phyloP scores from a whole-genome alignment of 2,797 vertebrate genomes.

The Hippopotamyrus pictus region DNA sequence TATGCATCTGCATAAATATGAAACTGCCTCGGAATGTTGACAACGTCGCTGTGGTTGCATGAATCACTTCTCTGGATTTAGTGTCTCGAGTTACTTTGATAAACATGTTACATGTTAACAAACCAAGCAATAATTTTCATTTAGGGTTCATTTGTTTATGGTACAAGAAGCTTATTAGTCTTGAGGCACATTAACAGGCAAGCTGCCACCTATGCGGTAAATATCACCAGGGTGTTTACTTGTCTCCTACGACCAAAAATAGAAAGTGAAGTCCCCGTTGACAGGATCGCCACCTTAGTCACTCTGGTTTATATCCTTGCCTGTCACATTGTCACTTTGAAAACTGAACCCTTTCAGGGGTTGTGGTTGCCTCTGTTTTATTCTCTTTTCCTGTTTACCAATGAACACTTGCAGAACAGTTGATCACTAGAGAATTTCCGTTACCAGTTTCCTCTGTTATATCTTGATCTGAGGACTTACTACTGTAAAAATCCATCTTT shows the following conservation, averaged over 20 bases:
- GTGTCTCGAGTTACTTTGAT: conserved; percentile 28
- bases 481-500: background rate
- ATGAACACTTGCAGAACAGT: conserved; percentile 12
- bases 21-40: background rate
- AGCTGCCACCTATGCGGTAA: background rate
- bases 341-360: background rate
- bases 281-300: background rate
- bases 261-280: background rate
- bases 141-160: conserved; percentile 24
- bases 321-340: background rate
- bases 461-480: background rate
- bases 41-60: background rate
- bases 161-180: background rate
- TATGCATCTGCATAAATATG: background rate
- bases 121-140: conserved; percentile 61
- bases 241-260: background rate
- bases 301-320: background rate
- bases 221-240: background rate
- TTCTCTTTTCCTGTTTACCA: conserved; percentile 13
- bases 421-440: background rate
- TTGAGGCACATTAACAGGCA: background rate
- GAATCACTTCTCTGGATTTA: conserved; percentile 13
- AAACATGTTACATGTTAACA: background rate
- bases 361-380: background rate
- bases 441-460: background rate